Evolutionary conservation across 2,888 invertebrate genomes (phyloP).

Genomic region (Gortyna flavago): DNA sequence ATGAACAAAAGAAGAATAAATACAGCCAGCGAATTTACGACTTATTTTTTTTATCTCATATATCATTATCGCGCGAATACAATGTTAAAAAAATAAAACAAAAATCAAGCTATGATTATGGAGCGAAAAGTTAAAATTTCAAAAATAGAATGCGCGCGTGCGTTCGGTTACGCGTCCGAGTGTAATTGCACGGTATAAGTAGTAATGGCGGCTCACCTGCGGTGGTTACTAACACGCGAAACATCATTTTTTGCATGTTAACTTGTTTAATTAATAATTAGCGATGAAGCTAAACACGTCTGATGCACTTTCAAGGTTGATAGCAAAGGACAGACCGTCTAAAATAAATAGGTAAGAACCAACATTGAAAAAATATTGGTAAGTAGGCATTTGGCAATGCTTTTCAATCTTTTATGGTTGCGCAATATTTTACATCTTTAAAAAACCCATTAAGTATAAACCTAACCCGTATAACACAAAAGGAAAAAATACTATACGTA

Average conservation of each 20-base stretch:
- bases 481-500: neutral
- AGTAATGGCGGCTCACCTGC: conserved; percentile 73
- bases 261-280: conserved; percentile 66
- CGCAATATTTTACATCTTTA: neutral
- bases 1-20: conserved; percentile 18
- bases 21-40: conserved; percentile 36
- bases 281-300: conserved; percentile 48
- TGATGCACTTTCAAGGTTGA: conserved; percentile 55
- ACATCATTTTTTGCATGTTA: conserved; percentile 71
- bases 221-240: conserved; percentile 75
- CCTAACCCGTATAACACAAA: neutral
- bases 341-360: conserved; percentile 5
- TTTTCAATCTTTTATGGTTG: neutral
- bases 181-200: conserved; percentile 75
- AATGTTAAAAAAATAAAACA: conserved; percentile 55
- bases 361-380: no score
- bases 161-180: conserved; percentile 58
- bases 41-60: neutral
- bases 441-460: neutral
- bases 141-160: conserved; percentile 81
- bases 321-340: conserved; percentile 35
- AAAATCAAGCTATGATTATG: conserved; percentile 68
- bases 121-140: conserved; percentile 74
- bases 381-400: neutral
- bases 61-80: conserved; percentile 14